phyloP scores from a whole-genome alignment of 2,113 vertebrate species.

The Piliocolobus tephrosceles region DNA sequence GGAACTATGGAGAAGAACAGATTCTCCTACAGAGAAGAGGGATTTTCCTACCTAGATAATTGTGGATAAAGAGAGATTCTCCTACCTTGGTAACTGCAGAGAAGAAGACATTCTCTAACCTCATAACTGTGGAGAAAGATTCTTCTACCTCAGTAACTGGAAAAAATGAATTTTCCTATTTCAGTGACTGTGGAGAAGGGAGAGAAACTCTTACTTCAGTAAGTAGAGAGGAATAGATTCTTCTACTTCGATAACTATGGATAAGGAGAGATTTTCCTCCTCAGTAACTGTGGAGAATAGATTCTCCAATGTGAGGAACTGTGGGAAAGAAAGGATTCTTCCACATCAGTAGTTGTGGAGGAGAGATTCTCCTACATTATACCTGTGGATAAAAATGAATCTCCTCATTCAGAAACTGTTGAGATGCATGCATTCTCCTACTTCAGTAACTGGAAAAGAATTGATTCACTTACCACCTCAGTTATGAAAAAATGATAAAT shows the following conservation, averaged over 20 bases:
- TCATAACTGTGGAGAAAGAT: too few relatives aligned
- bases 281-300: neutral
- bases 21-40: neutral
- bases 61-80: neutral
- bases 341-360: too few relatives aligned
- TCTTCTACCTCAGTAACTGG: neutral
- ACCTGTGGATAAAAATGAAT: too few relatives aligned
- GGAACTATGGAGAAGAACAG: neutral
- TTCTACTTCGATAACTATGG: neutral
- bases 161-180: neutral
- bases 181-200: neutral
- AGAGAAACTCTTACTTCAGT: neutral
- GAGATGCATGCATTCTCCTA: too few relatives aligned
- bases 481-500: too few relatives aligned
- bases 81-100: neutral
- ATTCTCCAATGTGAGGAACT: neutral
- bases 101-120: neutral
- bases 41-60: too few relatives aligned
- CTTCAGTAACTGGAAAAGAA: too few relatives aligned
- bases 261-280: neutral
- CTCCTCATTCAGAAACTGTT: too few relatives aligned
- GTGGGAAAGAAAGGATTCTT: too few relatives aligned
- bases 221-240: neutral
- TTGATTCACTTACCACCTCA: too few relatives aligned
- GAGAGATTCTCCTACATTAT: neutral